These are phyloP conservation scores for Phoenoteleia sp. DNA, from an alignment of 2,888 invertebrate genomes.

Conservation along the genomic window DNA sequence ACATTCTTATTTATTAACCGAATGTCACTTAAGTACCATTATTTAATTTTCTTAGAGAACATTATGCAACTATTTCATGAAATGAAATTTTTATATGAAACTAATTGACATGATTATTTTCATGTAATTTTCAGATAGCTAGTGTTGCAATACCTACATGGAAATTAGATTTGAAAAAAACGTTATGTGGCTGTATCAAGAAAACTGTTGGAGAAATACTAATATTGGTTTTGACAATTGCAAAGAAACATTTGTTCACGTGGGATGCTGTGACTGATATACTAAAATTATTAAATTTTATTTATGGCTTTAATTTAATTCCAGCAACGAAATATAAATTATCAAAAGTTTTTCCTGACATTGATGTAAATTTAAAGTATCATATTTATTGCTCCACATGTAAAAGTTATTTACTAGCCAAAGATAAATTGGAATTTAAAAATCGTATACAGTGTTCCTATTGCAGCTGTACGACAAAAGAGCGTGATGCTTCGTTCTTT, in stretches of 20 bases:
- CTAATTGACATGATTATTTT: no score
- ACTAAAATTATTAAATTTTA: neutral
- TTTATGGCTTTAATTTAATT: neutral
- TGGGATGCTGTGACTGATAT: conserved; percentile 7
- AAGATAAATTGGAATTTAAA: neutral
- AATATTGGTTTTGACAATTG: neutral
- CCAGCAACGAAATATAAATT: conserved; percentile 25
- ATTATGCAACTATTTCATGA: no score
- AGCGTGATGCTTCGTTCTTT: conserved; percentile 15
- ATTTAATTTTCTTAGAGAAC: no score
- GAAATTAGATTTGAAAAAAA: neutral
- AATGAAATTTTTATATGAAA: no score
- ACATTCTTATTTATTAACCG: no score
- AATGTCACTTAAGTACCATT: no score
- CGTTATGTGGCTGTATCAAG: no score
- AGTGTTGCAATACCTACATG: no score
- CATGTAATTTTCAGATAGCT: no score
- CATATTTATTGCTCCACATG: conserved; percentile 8
- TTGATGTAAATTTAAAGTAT: neutral
- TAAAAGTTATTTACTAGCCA: neutral
- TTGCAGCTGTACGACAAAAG: neutral
- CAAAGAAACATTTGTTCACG: neutral
- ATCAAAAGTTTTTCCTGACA: conserved; percentile 9
- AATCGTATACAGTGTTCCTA: neutral
- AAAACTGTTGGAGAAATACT: neutral